A percentile compares a stretch with the other conserved stretches of the same genome.
These are phyloP conservation scores for Homarus gammarus DNA, from an alignment of 2,888 invertebrate species.

Conservation along the genomic window DNA sequence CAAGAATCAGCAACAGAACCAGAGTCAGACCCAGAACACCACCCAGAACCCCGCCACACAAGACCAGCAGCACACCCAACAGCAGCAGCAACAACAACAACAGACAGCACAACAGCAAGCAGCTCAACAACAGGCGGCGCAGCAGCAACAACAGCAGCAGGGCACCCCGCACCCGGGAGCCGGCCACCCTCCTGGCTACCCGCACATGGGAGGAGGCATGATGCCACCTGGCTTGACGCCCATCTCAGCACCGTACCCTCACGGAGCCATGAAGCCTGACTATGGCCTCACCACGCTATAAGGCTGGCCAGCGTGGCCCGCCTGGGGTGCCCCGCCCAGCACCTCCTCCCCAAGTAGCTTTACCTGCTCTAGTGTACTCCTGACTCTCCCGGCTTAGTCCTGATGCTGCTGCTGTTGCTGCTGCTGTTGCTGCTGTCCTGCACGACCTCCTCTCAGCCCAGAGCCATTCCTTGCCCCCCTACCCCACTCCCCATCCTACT, in stretches of 20 bases:
- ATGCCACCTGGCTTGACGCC: conserved; percentile 71
- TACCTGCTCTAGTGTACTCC: conserved; percentile 38
- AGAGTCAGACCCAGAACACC: conserved; percentile 56
- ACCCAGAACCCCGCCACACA: conserved; percentile 53
- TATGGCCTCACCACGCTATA: conserved; percentile 76
- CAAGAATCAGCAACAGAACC: conserved; percentile 75
- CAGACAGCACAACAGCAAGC: conserved; percentile 49
- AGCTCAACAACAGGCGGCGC: conserved; percentile 58
- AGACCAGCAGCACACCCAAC: conserved; percentile 58
- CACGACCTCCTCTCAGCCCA: neutral
- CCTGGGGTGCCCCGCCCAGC: conserved; percentile 9
- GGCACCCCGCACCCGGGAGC: conserved; percentile 50
- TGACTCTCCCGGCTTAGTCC: neutral
- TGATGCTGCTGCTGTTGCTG: conserved; percentile 12
- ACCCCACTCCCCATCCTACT: neutral
- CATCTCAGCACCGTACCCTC: conserved; percentile 74
- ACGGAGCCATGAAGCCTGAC: conserved; percentile 76
- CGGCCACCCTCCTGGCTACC: conserved; percentile 64
- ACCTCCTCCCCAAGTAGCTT: conserved; percentile 48
- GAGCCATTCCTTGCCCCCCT: conserved; percentile 2
- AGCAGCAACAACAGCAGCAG: conserved; percentile 49
- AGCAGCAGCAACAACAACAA: conserved; percentile 69
- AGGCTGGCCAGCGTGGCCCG: conserved; percentile 51
- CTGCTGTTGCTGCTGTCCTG: conserved; percentile 25
- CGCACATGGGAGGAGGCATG: conserved; percentile 71